These are phyloP conservation scores for Mustelus asterias DNA, from an alignment of 2,113 vertebrate species.

Conservation along the genomic window DNA sequence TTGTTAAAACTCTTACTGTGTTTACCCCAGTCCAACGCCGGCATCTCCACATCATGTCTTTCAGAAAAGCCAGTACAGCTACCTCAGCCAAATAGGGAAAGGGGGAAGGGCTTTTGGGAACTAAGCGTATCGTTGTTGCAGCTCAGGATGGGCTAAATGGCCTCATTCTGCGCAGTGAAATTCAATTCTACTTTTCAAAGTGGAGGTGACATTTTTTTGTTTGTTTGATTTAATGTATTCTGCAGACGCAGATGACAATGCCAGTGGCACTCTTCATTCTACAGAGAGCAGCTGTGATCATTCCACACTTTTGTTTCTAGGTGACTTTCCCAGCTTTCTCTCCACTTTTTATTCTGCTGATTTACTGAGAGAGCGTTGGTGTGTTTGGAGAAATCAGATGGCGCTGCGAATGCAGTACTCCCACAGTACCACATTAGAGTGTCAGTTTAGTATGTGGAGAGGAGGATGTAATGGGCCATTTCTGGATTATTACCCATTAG, in stretches of 20 bases:
- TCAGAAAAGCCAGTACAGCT: neutral
- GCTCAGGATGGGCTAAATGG: neutral
- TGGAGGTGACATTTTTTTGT: neutral
- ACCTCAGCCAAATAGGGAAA: neutral
- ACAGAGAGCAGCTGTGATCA: neutral
- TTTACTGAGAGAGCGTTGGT: neutral
- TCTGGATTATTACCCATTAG: constrained; percentile 15
- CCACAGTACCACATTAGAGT: constrained; percentile 26
- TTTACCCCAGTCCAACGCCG: too few relatives aligned
- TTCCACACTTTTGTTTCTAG: neutral
- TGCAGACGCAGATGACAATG: neutral
- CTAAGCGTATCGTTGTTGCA: too few relatives aligned
- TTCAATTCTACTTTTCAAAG: neutral
- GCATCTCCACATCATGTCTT: too few relatives aligned
- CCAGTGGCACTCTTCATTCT: neutral
- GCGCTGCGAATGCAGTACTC: neutral
- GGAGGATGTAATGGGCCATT: neutral
- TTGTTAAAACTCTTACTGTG: too few relatives aligned
- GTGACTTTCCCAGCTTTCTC: neutral
- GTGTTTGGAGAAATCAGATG: neutral
- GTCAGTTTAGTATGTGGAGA: constrained; percentile 1
- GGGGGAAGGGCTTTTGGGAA: neutral
- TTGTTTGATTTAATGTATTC: neutral
- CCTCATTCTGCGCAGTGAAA: neutral
- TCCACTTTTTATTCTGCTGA: neutral